Evolutionary conservation across 1,140 invertebrate genomes (phyloP).

Genomic region (Drosophila ohnishii): DNA sequence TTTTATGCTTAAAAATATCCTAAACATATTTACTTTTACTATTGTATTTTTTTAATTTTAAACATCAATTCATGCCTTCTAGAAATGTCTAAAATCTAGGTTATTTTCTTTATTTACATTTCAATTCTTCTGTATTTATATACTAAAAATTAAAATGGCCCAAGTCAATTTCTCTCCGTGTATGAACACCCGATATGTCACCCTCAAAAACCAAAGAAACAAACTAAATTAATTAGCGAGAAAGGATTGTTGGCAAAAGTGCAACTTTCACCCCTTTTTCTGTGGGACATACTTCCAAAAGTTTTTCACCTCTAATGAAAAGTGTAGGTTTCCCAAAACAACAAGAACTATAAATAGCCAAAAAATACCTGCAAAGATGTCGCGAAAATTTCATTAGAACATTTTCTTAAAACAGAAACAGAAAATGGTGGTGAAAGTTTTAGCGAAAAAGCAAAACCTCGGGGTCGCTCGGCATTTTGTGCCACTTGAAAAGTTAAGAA

Average conservation of each 20-base stretch:
- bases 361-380: constrained; percentile 27
- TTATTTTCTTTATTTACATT: neutral
- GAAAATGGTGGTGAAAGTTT: constrained; percentile 37
- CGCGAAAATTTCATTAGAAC: constrained; percentile 40
- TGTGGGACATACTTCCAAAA: constrained; percentile 16
- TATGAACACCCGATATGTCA: neutral
- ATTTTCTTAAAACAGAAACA: constrained; percentile 29
- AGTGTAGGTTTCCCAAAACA: constrained; percentile 23
- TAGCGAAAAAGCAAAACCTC: constrained; percentile 6
- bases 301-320: constrained; percentile 42
- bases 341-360: constrained; percentile 44
- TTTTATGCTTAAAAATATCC: no score
- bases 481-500: constrained; percentile 32
- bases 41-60: neutral
- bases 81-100: neutral
- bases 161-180: neutral
- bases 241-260: constrained; percentile 33
- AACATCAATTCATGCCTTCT: neutral
- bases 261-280: constrained; percentile 26
- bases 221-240: constrained; percentile 53
- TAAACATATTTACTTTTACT: no score
- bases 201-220: constrained; percentile 7
- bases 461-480: constrained; percentile 11
- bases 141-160: neutral
- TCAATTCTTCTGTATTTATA: neutral